Base-by-base conservation (phyloP, 1,140 invertebrate species). In the Hetaerina americana region DNA sequence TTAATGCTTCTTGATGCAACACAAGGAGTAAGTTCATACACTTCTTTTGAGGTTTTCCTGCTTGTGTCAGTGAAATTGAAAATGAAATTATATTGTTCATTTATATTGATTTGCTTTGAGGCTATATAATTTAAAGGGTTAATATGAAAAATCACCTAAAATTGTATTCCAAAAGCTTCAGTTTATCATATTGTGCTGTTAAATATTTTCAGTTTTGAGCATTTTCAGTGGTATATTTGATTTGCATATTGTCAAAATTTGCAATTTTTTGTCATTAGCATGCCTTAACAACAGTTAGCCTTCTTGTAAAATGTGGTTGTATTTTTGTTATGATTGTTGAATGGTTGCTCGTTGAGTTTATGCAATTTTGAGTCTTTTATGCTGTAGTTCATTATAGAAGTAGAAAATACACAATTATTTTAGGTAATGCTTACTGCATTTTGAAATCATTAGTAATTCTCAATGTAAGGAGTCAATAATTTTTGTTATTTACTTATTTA, bases 391-490 rank as follows among this genome's bases (percentile, higher is more conserved):
- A 68, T 26, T 26, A 68, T 68, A 24, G 25, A 18, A 5, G 67
- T 68, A 26, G 25, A 26, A 68, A 68, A 68, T 26, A 68, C 27
- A 18, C 12, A 68, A 26, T 68, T 26, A 26, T 24, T 26, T 27
- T 68, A 15, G 67, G 25, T 25, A 68, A 26, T 26, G 27, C 67
- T 68, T 27, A 68, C n/a, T 70, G 40, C 40, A 57, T 70, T 70
- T 49, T 29, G 26, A 31, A 31, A 26, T 74, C 27, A 69, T 75
- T 28, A 70, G 22, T 70, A 70, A 31, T 70, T 31, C 26, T 31
- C 5, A 25, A 25, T 31, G 24, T 31, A 25, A 40, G 40, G 29
- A 40, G 57, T 22, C 26, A 70, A 70, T 70, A 26, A 40, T 25
- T 26, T 40, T 28, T 70, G 70, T 66, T 57, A 12, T 66, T 26